Base-by-base conservation (phyloP, 2,888 invertebrate genomes). In the Xanthorhoe spadicearia region DNA sequence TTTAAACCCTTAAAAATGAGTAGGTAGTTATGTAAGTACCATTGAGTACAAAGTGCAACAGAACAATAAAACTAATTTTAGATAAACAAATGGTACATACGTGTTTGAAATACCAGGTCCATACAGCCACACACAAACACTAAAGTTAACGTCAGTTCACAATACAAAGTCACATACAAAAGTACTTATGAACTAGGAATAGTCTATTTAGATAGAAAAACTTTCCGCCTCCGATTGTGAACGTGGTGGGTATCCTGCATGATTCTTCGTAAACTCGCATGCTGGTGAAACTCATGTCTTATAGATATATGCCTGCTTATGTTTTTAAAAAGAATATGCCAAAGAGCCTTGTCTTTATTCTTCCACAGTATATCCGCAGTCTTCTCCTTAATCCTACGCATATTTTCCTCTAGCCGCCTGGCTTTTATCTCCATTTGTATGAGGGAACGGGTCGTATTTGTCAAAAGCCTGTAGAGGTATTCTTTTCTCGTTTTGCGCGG, bases 351-450 rank as follows among this genome's bases (percentile, higher is more conserved):
- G 79, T 93, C 93, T 78, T 93, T 93, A 81, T 93, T 90, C 84
- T 93, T 93, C 93, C 93, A 93, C 85, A 93, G 89, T 88, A 93
- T 90, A 90, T 93, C 93, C 79, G 91, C 88, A 81, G 93, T 93
- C 85, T 90, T 92, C 86, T 93, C 93, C 83, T 92, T 93, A 88
- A 93, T 93, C 88, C 93, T 89, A 83, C 93, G 93, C 88, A 93
- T 93, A 89, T 93, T 93, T 92, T 93, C 93, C 83, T 93, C 90
- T 76, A 93, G 89, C 86, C 93, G 83, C 85, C 93, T 88, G 69
- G 93, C 93, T 87, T 93, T 93, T 89, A 93, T 93, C 89, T 93
- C 93, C 93, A 93, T 93, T 87, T 93, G 93, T 91, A 93, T 93
- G 84, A 93, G 92, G 71, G 93, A 93, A 77, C 93, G 93, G 78